A percentile compares a stretch with the other conserved stretches of the same genome.
phyloP scores from a whole-genome alignment of 2,888 invertebrate genomes.

The Caenorhabditis sp. region DNA sequence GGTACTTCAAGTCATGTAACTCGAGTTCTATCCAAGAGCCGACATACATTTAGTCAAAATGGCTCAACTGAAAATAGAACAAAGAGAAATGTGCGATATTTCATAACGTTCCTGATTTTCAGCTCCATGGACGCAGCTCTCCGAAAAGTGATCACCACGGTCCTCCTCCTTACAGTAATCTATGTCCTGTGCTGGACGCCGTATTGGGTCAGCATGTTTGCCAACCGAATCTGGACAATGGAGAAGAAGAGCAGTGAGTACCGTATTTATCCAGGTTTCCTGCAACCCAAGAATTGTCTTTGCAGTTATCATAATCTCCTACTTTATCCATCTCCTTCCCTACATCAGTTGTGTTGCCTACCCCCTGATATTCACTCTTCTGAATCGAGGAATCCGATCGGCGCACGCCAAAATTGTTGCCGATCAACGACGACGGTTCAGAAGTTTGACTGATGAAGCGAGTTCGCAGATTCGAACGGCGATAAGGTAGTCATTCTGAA shows the following conservation, averaged over 20 bases:
- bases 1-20: too few relatives aligned
- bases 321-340: constrained; percentile 82
- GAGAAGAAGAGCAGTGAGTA: constrained; percentile 72
- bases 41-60: too few relatives aligned
- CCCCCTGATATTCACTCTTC: constrained; percentile 82
- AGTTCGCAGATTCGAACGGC: constrained; percentile 68
- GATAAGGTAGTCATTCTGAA: constrained; percentile 43
- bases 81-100: too few relatives aligned
- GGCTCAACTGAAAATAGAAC: too few relatives aligned
- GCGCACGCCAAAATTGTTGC: constrained; percentile 75
- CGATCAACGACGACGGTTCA: constrained; percentile 70
- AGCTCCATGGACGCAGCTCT: constrained; percentile 81
- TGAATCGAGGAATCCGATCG: constrained; percentile 73
- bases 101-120: constrained; percentile 23
- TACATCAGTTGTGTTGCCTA: constrained; percentile 82
- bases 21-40: too few relatives aligned
- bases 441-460: constrained; percentile 76
- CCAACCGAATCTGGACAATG: constrained; percentile 69
- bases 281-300: constrained; percentile 2
- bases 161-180: constrained; percentile 80
- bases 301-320: constrained; percentile 81
- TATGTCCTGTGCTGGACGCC: constrained; percentile 83
- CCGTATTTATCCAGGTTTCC: neutral
- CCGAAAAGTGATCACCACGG: constrained; percentile 80
- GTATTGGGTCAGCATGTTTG: constrained; percentile 79